Conservation (phyloP, 2,888 invertebrate species). For the Stenodera caucasica region DNA sequence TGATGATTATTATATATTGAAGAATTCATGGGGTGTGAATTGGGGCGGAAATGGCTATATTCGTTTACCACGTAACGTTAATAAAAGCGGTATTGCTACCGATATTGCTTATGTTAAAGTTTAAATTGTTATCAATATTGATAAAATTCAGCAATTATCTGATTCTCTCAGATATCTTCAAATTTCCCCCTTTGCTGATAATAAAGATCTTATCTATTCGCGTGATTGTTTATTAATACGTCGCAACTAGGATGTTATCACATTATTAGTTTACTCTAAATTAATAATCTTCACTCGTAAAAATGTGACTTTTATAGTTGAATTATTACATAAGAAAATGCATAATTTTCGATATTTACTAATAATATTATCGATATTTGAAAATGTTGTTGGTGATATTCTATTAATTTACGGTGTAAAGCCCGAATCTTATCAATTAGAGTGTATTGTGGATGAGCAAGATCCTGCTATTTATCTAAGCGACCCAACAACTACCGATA, state of each 20-base stretch:
- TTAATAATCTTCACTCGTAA: background rate
- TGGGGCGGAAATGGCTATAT: too few species aligned
- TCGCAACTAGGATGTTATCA: background rate
- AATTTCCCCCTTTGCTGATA: background rate
- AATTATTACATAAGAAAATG: background rate
- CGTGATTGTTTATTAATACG: background rate
- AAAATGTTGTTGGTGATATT: background rate
- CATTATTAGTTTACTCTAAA: background rate
- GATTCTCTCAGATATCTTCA: background rate
- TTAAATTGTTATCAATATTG: too few species aligned
- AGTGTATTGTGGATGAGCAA: background rate
- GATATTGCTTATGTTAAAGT: too few species aligned
- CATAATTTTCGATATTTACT: background rate
- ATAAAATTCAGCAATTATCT: too few species aligned
- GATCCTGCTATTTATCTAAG: background rate
- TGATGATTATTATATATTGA: too few species aligned
- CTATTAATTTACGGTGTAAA: background rate
- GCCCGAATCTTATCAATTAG: background rate
- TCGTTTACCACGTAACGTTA: too few species aligned
- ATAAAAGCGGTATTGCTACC: too few species aligned
- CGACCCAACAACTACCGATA: background rate
- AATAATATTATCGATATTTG: background rate
- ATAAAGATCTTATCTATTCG: background rate
- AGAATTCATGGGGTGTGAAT: too few species aligned
- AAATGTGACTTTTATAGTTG: background rate